Percentiles rank a stretch among this genome's conserved stretches.
These are phyloP conservation scores for Ips nitidus DNA, from an alignment of 1,140 invertebrate genomes.

Conservation along the genomic window DNA sequence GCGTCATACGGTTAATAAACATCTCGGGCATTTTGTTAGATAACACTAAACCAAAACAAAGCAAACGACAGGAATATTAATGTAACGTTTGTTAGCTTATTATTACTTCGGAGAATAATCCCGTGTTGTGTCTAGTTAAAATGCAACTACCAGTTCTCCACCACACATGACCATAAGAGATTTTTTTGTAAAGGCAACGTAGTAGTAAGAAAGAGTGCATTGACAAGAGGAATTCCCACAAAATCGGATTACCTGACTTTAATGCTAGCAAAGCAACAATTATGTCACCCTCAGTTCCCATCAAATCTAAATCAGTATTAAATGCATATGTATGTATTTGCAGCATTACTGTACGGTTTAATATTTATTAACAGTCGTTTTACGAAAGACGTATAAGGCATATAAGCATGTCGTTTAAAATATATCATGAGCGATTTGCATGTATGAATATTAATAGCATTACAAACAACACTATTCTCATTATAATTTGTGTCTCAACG, in stretches of 20 bases:
- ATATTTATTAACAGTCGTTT: conserved; percentile 8
- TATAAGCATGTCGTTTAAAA: conserved; percentile 14
- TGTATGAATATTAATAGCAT: conserved; percentile 13
- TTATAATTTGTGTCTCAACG: too few species aligned
- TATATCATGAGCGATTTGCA: conserved; percentile 11
- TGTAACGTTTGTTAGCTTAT: not conserved
- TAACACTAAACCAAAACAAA: conserved; percentile 11
- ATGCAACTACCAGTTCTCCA: too few species aligned
- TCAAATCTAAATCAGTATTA: too few species aligned
- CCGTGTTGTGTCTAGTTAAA: not conserved
- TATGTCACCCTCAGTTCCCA: too few species aligned
- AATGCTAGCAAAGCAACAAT: too few species aligned
- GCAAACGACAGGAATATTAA: conserved; percentile 5
- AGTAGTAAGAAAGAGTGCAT: too few species aligned
- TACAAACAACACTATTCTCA: too few species aligned
- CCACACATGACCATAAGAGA: too few species aligned
- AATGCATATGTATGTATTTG: too few species aligned
- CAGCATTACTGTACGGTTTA: not conserved
- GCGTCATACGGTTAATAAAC: not conserved
- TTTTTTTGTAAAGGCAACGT: too few species aligned
- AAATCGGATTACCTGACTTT: too few species aligned
- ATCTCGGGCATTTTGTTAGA: conserved; percentile 7
- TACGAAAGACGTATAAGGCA: conserved; percentile 7
- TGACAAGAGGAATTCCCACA: too few species aligned
- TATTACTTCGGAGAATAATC: not conserved